Base-by-base conservation (phyloP, 2,113 vertebrate species). In the Syrmaticus mikado region DNA sequence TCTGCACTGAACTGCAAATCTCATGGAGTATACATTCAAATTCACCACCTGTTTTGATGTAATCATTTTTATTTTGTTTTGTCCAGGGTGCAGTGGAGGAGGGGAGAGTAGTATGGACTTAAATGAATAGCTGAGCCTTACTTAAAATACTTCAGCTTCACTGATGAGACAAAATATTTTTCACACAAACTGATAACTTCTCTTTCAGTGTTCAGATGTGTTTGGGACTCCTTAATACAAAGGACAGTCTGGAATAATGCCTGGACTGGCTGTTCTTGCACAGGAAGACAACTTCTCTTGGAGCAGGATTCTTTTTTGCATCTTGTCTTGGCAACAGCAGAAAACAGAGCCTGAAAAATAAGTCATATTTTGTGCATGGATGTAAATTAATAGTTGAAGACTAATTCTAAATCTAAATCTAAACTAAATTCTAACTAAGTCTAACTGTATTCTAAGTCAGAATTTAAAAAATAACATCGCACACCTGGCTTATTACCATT, bases 401-500 rank as follows among this genome's bases (percentile, higher is more conserved):
- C 9, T 38, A 38, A 38, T 38, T 38, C 38, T 38, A 38, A 38
- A 38, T 38, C 38, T 38, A 38, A 38, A 38, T 38, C 10, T 38
- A 38, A 38, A 11, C 38, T 38, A 38, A 38, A 38, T 38, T 38
- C 38, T 38, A 38, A 38, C 38, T 38, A 38, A 38, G 38, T 38
- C 38, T 38, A 38, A 38, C 38, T 38, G 9, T 38, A 38, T 38
- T 38, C 38, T 38, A 81, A 6, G 0, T 77, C 68, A 61, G 34
- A 62, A 83, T 67, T 83, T 74, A 4, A 73, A 89, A 91, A 90
- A 83, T 48, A 2, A 10, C 9, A 3, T 60, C 67, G 64, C 19
- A 27, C 61, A 85, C 36, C 27, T 73, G 53, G 6, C 27, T 91
- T 88, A 74, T 85, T 85, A 88, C 50, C 80, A 81, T 57, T 90